Percentiles rank a stretch among this genome's conserved stretches.
Evolutionary conservation across 2,113 vertebrate genomes (phyloP).

Genomic region (Lynx canadensis): DNA sequence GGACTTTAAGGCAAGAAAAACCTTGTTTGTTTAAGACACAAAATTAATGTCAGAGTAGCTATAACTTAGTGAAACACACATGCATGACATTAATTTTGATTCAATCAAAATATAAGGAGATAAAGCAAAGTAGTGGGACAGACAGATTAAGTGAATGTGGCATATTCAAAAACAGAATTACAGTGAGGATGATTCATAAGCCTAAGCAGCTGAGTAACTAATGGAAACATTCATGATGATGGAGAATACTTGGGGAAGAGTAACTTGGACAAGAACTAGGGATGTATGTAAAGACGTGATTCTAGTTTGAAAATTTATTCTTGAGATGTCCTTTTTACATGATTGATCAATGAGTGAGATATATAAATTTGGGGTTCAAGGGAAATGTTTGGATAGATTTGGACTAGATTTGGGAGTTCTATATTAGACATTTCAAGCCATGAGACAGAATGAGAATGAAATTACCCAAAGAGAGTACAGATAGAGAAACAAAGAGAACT

Average conservation of each 20-base stretch:
- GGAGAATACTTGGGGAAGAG: not conserved
- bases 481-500: not conserved
- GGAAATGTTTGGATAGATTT: not conserved
- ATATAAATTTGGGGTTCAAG: not conserved
- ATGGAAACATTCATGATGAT: not conserved
- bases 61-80: not conserved
- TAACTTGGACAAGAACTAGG: not conserved
- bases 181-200: not conserved
- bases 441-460: not conserved
- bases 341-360: not conserved
- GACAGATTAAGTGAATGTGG: not conserved
- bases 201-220: not conserved
- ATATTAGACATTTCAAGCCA: not conserved
- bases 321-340: not conserved
- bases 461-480: not conserved
- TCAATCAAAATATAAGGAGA: not conserved
- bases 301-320: not conserved
- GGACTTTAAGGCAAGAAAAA: not conserved
- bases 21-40: not conserved
- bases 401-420: not conserved
- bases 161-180: not conserved
- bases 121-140: not conserved
- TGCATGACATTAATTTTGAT: not conserved
- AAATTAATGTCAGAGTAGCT: not conserved
- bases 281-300: not conserved